Evolutionary conservation across 2,113 vertebrate species (phyloP), one percentile per base, ranked within the genome.

Genomic region (Poecilia latipinna): DNA sequence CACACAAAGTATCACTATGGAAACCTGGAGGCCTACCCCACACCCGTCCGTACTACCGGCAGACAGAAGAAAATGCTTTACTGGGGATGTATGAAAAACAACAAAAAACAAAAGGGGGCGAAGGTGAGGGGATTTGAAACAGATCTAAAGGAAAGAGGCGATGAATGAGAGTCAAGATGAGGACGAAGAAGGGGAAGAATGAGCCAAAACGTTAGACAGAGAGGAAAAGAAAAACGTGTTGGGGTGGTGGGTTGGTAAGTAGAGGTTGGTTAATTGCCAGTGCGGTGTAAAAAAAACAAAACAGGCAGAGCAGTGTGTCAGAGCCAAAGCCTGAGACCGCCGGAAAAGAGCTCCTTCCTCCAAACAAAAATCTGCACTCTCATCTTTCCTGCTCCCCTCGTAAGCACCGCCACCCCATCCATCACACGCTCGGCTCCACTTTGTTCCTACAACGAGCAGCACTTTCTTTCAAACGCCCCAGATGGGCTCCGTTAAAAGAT

Each of bases 1-100:
- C 85, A 90, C 70, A 93, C 92, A 91, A 89, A 77, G 87, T 87
- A 70, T 93, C 79, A 68, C 91, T 80, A 93, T 90, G 88, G 89
- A 76, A 93, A 93, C 90, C 83, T 77, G 80, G 78, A 86, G 70
- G 79, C 85, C 77, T 78, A 64, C 28, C 12, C 61, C 61, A 74
- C 64, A 79, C 31, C 60, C 63, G 77, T 82, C 32, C 75, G 78
- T 75, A 79, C 70, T 65, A 92, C 82, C 82, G 86, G 84, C 90
- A 90, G 75, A 35, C 51, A 72, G 64, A 74, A 70, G 74, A 64
- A 69, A 69, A 69, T 66, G 44, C 32, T 54, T 10, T 26, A 48
- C 4, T 48, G 17, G 44, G 44, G 44, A 48, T 19, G 13, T 17
- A 48, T 70, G 29, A 29, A 29, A 29, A 29, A 39, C 26, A 26